These are phyloP conservation scores for Tachystola acroxantha DNA, from an alignment of 2,888 invertebrate species.

Conservation along the genomic window DNA sequence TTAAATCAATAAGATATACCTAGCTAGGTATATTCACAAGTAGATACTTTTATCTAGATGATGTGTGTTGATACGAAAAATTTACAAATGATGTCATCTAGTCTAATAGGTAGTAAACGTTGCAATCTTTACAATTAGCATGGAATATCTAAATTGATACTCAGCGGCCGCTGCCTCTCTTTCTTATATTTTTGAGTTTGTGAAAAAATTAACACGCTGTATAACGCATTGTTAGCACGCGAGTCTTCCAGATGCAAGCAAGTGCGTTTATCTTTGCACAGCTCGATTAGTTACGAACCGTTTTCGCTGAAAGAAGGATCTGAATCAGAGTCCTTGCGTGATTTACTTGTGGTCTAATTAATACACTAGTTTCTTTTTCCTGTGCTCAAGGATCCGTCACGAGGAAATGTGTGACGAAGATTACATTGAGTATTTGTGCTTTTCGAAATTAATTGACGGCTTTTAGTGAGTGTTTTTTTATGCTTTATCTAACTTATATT, in stretches of 20 bases:
- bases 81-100: no score
- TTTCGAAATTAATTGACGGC: neutral
- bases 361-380: neutral
- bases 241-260: neutral
- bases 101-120: no score
- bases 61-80: no score
- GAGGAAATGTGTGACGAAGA: constrained; percentile 2
- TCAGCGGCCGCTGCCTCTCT: no score
- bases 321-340: neutral
- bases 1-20: no score
- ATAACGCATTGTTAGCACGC: neutral
- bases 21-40: no score
- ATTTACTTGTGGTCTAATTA: neutral
- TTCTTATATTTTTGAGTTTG: neutral
- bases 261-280: neutral
- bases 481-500: no score
- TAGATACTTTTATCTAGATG: no score
- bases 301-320: neutral
- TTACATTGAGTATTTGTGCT: neutral
- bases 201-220: neutral
- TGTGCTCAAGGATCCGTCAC: neutral
- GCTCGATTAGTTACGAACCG: neutral
- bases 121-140: no score
- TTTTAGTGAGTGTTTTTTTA: neutral
- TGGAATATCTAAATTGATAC: no score